Evolutionary conservation across 2,113 vertebrate species (phyloP), one percentile per base, ranked within the genome.

Genomic region (Sigmodon hispidus): DNA sequence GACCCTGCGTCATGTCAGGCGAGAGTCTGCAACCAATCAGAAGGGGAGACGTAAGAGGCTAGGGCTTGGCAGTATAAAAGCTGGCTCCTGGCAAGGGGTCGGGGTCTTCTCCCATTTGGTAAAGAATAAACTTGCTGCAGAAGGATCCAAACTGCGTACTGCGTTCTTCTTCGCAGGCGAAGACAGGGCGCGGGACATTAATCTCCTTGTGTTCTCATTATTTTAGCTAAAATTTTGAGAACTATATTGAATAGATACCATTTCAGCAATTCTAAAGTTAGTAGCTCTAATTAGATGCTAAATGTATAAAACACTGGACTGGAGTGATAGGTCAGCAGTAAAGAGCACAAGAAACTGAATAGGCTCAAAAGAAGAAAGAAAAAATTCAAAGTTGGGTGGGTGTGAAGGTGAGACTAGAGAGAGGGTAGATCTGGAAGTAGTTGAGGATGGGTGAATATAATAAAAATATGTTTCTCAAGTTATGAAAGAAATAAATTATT

Each of bases 231-330:
- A n/a, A n/a, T n/a, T n/a, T n/a, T n/a, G n/a, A n/a, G n/a, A n/a
- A n/a, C n/a, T n/a, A n/a, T n/a, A n/a, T n/a, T n/a, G n/a, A 48
- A 75, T 45, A 86, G 7, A 70, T 21, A 72, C 48, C 83, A 65
- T 83, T 90, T 93, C 40, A 80, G 7, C 36, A 73, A 84, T 84
- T 94, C 69, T 77, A 76, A 77, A 93, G 73, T 79, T 17, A 65
- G 29, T 34, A 67, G 7, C 55, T 70, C 67, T 59, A 84, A 94
- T 90, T 94, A 76, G 21, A 85, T 55, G 11, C 31, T 84, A 83
- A 16, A 31, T 72, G 36, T 77, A 72, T 81, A 79, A n/a, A 81
- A 57, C 10, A n/a, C 55, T 40, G 36, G 59, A 13, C 36, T 59
- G 52, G 52, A 57, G 52, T 55, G 36, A 70, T 29, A 36, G 1